Evolutionary conservation across 2,888 invertebrate species (phyloP).

Genomic region (Drosophila nigricruria): DNA sequence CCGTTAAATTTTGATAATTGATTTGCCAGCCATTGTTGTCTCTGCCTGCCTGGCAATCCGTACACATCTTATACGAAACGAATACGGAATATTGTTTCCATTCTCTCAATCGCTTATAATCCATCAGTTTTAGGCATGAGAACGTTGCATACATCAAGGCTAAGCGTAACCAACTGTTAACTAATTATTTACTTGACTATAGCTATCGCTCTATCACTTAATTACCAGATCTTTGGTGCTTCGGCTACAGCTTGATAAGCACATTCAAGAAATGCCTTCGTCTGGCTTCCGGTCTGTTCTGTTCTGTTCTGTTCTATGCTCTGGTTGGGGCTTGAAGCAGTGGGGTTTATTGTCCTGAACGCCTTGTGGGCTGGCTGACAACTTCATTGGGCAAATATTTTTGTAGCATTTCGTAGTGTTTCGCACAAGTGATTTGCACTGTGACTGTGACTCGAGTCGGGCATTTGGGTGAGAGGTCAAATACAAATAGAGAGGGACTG

Average conservation of each 20-base stretch:
- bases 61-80: neutral
- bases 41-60: neutral
- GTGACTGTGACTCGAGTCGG: constrained; percentile 39
- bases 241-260: constrained; percentile 9
- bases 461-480: constrained; percentile 68
- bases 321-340: constrained; percentile 1
- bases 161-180: neutral
- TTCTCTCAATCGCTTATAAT: neutral
- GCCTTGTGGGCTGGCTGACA: constrained; percentile 38
- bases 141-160: constrained; percentile 27
- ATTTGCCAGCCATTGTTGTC: constrained; percentile 40
- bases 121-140: neutral
- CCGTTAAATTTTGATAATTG: constrained; percentile 75
- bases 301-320: neutral
- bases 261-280: constrained; percentile 19
- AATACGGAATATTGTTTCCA: neutral
- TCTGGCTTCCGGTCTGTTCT: constrained; percentile 15
- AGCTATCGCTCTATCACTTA: constrained; percentile 34
- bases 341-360: constrained; percentile 17
- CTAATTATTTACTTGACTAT: constrained; percentile 26
- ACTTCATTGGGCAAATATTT: constrained; percentile 82
- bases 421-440: constrained; percentile 73
- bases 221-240: constrained; percentile 31
- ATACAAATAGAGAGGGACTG: constrained; percentile 61
- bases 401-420: constrained; percentile 79